Evolutionary conservation across 1,140 invertebrate genomes (phyloP).

Genomic region (Agrypnia vestita): DNA sequence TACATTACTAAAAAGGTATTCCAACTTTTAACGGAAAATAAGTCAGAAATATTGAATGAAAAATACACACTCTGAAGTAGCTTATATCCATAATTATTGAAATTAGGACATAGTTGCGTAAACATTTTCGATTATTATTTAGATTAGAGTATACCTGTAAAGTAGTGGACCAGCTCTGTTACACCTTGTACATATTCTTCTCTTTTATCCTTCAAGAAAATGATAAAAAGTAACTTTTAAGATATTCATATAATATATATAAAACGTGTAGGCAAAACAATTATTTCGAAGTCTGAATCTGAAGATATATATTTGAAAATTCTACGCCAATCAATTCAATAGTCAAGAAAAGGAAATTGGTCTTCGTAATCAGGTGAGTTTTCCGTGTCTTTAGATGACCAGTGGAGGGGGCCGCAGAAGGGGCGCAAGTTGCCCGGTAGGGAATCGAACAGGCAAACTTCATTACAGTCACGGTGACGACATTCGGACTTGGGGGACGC

Average conservation of each 20-base stretch:
- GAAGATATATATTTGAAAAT: background rate
- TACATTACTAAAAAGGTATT: no score
- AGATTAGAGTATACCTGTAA: no score
- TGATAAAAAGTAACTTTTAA: no score
- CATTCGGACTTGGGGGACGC: slow-evolving; percentile 56
- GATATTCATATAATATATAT: background rate
- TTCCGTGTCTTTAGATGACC: background rate
- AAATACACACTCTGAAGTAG: no score
- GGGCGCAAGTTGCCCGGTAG: slow-evolving; percentile 52
- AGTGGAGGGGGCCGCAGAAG: background rate
- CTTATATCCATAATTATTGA: no score
- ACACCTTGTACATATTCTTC: no score
- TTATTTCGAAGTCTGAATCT: background rate
- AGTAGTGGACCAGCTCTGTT: no score
- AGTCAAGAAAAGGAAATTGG: background rate
- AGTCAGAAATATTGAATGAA: no score
- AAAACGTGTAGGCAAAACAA: background rate
- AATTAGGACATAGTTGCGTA: no score
- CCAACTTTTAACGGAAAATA: no score
- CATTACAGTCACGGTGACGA: slow-evolving; percentile 54
- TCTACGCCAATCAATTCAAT: background rate
- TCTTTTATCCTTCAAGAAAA: no score
- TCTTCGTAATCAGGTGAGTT: slow-evolving; percentile 8
- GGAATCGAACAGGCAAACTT: slow-evolving; percentile 60
- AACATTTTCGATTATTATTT: no score